phyloP scores from a whole-genome alignment of 2,113 vertebrate genomes.

The Phalacrocorax brasilianus region DNA sequence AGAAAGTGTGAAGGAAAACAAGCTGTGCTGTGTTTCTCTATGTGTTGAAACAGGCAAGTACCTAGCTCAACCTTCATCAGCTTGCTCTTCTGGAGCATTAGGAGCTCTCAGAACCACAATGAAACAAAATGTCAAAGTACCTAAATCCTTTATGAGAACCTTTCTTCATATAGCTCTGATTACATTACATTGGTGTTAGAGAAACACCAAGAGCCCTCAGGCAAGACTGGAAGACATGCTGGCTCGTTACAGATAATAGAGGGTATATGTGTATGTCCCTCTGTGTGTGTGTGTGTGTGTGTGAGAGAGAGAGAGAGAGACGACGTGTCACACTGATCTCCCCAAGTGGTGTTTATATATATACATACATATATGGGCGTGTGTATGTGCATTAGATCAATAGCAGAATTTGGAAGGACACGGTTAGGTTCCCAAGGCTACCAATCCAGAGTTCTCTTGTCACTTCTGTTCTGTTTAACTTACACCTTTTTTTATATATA shows the following conservation, averaged over 20 bases:
- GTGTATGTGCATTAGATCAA: not conserved
- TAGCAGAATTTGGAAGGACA: not conserved
- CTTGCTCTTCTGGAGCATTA: not conserved
- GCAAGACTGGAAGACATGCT: not conserved
- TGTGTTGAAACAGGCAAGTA: not conserved
- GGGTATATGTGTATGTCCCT: not conserved
- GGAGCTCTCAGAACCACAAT: not conserved
- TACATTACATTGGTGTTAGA: not conserved
- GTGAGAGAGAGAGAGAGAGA: not conserved
- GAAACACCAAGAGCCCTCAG: not conserved
- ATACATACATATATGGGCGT: too few species aligned
- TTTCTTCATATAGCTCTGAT: not conserved
- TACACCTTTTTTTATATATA: not conserved
- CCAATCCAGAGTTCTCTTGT: not conserved
- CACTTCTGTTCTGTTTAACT: not conserved
- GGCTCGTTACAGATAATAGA: not conserved
- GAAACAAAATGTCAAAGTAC: not conserved
- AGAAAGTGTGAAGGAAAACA: not conserved
- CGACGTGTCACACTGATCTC: not conserved
- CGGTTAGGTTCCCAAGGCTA: not conserved
- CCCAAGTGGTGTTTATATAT: not conserved
- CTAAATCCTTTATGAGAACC: not conserved
- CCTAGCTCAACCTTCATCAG: not conserved
- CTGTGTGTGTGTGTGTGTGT: too few species aligned
- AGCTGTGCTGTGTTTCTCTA: not conserved